These are phyloP conservation scores for Coleophora flavipennella DNA, from an alignment of 2,888 invertebrate genomes.

Conservation along the genomic window DNA sequence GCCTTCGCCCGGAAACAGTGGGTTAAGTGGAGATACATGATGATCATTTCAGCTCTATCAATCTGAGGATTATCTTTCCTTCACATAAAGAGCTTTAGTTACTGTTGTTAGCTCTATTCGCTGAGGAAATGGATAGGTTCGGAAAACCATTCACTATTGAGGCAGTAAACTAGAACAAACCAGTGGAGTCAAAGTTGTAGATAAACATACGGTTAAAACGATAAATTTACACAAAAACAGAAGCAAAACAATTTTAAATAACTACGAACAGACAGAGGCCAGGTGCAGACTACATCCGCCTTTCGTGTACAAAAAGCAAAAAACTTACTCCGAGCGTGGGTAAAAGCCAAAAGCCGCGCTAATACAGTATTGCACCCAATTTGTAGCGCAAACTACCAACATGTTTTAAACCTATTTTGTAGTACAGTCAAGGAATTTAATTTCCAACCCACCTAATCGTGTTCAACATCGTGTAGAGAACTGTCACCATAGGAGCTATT, in stretches of 20 bases:
- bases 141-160: not conserved
- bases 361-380: slow-evolving; percentile 27
- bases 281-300: slow-evolving; percentile 62
- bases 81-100: slow-evolving; percentile 1
- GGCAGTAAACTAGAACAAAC: not conserved
- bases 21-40: slow-evolving; percentile 15
- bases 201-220: too few species aligned
- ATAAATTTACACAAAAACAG: too few species aligned
- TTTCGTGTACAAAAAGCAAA: slow-evolving; percentile 31
- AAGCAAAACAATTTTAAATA: slow-evolving; percentile 18
- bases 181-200: too few species aligned
- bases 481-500: too few species aligned
- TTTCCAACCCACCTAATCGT: too few species aligned
- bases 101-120: not conserved
- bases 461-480: too few species aligned
- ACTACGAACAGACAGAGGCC: slow-evolving; percentile 30
- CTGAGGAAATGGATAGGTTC: not conserved
- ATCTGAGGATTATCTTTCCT: slow-evolving; percentile 13
- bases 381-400: too few species aligned
- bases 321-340: slow-evolving; percentile 28
- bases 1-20: slow-evolving; percentile 15
- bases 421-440: too few species aligned
- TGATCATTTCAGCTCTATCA: slow-evolving; percentile 22
- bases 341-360: slow-evolving; percentile 17
- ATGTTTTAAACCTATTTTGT: too few species aligned